Evolutionary conservation across 2,888 invertebrate genomes (phyloP), one percentile per base, ranked within the genome.

Genomic region (Teleiodes luculella): DNA sequence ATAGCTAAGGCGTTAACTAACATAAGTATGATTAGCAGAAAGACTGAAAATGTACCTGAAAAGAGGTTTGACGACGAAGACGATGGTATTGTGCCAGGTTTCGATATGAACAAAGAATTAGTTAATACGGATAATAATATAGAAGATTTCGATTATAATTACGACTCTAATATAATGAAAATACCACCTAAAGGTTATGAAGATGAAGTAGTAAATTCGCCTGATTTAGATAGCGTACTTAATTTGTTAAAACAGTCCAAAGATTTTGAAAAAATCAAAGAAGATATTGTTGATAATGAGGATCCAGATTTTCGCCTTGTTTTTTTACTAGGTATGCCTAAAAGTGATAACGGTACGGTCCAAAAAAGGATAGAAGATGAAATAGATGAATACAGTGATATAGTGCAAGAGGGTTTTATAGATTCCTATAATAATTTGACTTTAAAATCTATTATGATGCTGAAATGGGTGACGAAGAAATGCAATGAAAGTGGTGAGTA

Each of bases 391-490:
- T 93, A 93, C 70, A 92, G 93, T 16, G 96, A 97, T 76, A 91
- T 97, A 10, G 93, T 97, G 51, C 95, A 96, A 79, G 96, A 96
- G 73, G 93, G 92, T 41, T 97, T 97, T 73, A 78, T 94, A 36
- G 97, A 97, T 76, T 93, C 95, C 0, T 96, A 97, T 73, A 95
- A 96, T 76, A 97, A 97, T 90, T 88, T 96, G 61, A 97, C 96
- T 0, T 72, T 97, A 24, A 97, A 97, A 75, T 95, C 96, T 45
- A 93, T 96, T 10, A 94, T 95, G 93, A 92, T 96, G 90, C 76
- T 97, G 55, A 96, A 96, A 74, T 94, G 96, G 94, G 93, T 95
- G 18, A 92, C 91, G 5, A 91, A 90, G 36, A 92, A 93, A 65
- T 96, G 96, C 68, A 83, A 88, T 50, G 86, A 86, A 35, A 86